phyloP scores from a whole-genome alignment of 2,797 vertebrate genomes.

The Antrozous pallidus region DNA sequence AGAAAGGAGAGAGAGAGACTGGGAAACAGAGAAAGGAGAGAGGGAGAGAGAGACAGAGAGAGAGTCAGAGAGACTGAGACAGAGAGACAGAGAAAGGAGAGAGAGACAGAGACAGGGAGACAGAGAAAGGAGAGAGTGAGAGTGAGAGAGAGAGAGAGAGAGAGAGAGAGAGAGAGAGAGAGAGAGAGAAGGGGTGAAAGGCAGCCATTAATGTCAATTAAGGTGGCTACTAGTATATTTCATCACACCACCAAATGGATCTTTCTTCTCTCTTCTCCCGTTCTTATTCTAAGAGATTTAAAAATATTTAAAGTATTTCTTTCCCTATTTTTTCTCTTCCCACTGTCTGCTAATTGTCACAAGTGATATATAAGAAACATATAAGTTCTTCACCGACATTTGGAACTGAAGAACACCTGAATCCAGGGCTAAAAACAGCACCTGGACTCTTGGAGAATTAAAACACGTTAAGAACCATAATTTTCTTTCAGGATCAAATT shows the following conservation, averaged over 20 bases:
- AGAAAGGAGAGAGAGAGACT: not conserved
- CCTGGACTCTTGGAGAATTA: not conserved
- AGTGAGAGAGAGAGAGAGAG: not conserved
- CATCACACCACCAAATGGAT: not conserved
- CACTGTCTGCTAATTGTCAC: not conserved
- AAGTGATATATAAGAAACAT: not conserved
- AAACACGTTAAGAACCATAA: not conserved
- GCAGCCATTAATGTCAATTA: not conserved
- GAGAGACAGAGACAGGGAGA: not conserved
- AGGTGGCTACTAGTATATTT: not conserved
- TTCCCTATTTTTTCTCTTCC: not conserved
- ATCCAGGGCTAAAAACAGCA: not conserved
- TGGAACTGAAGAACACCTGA: not conserved
- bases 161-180: not conserved
- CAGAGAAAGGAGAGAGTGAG: fast-evolving
- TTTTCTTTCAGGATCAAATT: not conserved
- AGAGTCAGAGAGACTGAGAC: not conserved
- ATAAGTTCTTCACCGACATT: not conserved
- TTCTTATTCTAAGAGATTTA: not conserved
- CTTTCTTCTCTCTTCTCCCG: not conserved
- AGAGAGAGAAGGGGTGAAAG: not conserved
- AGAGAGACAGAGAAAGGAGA: not conserved
- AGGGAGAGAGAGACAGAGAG: not conserved
- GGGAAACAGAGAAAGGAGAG: fast-evolving
- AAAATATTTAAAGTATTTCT: not conserved